Base-by-base conservation (phyloP, 2,113 vertebrate genomes). In the Osmerus eperlanus region DNA sequence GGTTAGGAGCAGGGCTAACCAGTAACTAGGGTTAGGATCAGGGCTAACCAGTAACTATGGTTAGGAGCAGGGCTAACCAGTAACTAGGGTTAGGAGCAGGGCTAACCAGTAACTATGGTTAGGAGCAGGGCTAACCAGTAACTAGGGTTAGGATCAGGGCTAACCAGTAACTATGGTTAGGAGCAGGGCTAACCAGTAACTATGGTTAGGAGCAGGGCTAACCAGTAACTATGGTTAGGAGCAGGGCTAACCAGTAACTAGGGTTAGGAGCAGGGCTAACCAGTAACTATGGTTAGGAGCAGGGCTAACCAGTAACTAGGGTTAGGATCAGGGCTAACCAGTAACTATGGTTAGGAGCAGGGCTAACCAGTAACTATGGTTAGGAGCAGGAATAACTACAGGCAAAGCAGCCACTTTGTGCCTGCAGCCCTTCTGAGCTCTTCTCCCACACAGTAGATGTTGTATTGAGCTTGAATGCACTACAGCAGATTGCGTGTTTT, bases 81-180 rank as follows among this genome's bases (percentile, higher is more conserved):
- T n/a, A n/a, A n/a, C n/a, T n/a, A n/a, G n/a, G n/a, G n/a, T n/a
- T n/a, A n/a, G n/a, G n/a, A n/a, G n/a, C n/a, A n/a, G n/a, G n/a
- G n/a, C n/a, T n/a, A n/a, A n/a, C n/a, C n/a, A n/a, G n/a, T n/a
- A n/a, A n/a, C n/a, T 21, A 21, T 28, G 23, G 59, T 28, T 29
- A 23, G 13, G 23, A 15, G 4, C 52, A 0, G 70, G 53, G 80
- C 73, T 70, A 75, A 77, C 68, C 23, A 67, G 71, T 53, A 68
- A n/a, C n/a, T n/a, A n/a, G 8, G 36, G 36, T 41, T 41, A 41
- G 36, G 58, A 16, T 56, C 25, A 28, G 59, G 59, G 59, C 15
- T 4, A 61, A 61, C 23, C 13, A 25, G 28, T 21, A 68, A n/a
- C n/a, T n/a, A n/a, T 41, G 36, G 36, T 41, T 41, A 41, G 4